A percentile compares a stretch with the other conserved stretches of the same genome.
Evolutionary conservation across 1,140 invertebrate species (phyloP).

Genomic region (Drosophila repletoides): DNA sequence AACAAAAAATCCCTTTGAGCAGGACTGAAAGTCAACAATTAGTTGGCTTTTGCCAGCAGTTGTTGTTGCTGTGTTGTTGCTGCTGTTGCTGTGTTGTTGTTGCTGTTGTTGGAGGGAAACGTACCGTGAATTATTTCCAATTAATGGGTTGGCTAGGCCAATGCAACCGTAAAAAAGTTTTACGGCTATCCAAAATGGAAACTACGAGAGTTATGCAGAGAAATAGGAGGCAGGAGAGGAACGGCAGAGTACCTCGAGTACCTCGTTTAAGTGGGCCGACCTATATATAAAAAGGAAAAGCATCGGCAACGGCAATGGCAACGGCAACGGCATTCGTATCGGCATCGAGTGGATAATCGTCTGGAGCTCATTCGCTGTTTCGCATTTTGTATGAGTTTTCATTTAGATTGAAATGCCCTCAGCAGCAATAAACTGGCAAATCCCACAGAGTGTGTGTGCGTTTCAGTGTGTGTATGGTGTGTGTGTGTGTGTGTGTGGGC

Average conservation of each 20-base stretch:
- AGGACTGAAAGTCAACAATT: constrained; percentile 28
- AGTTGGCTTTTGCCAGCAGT: constrained; percentile 4
- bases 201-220: constrained; percentile 27
- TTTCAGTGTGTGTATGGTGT: neutral
- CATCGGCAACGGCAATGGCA: constrained; percentile 7
- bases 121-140: constrained; percentile 34
- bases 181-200: constrained; percentile 29
- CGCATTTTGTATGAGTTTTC: constrained; percentile 42
- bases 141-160: constrained; percentile 26
- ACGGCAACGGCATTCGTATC: too few relatives aligned
- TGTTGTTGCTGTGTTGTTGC: neutral
- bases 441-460: neutral
- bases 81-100: constrained; percentile 8
- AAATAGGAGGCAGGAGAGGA: too few relatives aligned
- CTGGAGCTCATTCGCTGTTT: constrained; percentile 29
- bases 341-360: constrained; percentile 39
- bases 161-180: constrained; percentile 28
- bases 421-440: constrained; percentile 44
- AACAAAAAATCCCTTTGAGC: neutral
- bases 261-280: constrained; percentile 19
- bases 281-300: constrained; percentile 25
- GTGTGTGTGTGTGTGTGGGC: neutral
- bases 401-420: constrained; percentile 42
- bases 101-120: constrained; percentile 20
- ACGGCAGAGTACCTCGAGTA: too few relatives aligned